Conservation (phyloP, 2,888 invertebrate species). For the Automeris io region DNA sequence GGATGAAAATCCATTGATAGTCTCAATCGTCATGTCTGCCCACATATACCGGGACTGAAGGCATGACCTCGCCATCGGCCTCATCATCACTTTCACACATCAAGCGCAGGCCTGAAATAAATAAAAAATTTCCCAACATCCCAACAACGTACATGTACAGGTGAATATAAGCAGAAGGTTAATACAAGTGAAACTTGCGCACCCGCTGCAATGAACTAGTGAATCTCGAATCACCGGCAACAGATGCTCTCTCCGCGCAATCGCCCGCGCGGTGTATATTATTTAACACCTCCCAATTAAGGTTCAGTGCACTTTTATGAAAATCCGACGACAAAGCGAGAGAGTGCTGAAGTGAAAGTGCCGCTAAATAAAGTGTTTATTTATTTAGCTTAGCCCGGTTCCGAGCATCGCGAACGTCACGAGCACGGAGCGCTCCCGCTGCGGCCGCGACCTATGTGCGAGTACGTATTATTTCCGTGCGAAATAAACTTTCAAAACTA, state of each 20-base stretch:
- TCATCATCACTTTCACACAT: too few relatives aligned
- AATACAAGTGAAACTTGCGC: too few relatives aligned
- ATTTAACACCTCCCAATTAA: slow-evolving; percentile 3
- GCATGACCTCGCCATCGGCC: too few relatives aligned
- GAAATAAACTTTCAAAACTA: background rate
- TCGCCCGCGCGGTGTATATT: background rate
- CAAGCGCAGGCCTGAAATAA: too few relatives aligned
- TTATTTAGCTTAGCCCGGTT: background rate
- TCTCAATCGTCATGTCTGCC: too few relatives aligned
- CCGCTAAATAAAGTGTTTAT: slow-evolving; percentile 1
- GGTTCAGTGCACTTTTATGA: slow-evolving; percentile 7
- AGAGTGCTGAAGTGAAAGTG: slow-evolving; percentile 8
- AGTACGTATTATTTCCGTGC: background rate
- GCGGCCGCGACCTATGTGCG: background rate
- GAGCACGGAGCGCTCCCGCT: background rate
- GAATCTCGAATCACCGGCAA: too few relatives aligned
- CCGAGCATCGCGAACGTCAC: background rate
- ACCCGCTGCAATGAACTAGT: too few relatives aligned
- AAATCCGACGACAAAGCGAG: slow-evolving; percentile 3
- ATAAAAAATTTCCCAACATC: too few relatives aligned
- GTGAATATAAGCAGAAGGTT: too few relatives aligned
- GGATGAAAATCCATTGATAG: too few relatives aligned
- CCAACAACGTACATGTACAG: too few relatives aligned
- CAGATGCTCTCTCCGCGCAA: background rate
- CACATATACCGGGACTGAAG: too few relatives aligned